Evolutionary conservation across 2,888 invertebrate species (phyloP).

Genomic region (Eupelmus urozonus): DNA sequence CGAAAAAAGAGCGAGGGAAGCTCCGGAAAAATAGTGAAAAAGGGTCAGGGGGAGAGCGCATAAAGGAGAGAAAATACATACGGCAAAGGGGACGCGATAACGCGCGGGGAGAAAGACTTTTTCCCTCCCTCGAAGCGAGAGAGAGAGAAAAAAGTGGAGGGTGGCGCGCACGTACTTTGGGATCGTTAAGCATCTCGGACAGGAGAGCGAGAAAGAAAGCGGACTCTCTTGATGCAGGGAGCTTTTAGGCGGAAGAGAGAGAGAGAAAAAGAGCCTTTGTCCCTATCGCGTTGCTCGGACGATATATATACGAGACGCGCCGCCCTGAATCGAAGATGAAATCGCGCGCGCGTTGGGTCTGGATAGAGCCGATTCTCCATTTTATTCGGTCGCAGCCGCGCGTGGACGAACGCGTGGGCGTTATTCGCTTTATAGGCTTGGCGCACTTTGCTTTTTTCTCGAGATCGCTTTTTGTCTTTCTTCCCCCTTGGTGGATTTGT

Average conservation of each 20-base stretch:
- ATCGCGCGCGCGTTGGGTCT: slow-evolving; percentile 6
- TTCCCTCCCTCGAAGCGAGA: slow-evolving; percentile 23
- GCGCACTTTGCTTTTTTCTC: neutral
- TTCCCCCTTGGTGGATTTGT: no score
- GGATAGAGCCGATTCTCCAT: slow-evolving; percentile 46
- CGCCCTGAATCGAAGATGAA: slow-evolving; percentile 55
- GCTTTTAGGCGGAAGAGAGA: slow-evolving; percentile 40
- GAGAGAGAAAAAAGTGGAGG: slow-evolving; percentile 41
- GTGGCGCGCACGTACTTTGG: slow-evolving; percentile 55
- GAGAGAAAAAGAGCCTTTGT: slow-evolving; percentile 44
- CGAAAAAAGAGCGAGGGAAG: neutral
- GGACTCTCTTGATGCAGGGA: slow-evolving; percentile 27
- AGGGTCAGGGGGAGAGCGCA: slow-evolving; percentile 26
- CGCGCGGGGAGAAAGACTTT: slow-evolving; percentile 24
- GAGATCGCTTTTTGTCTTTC: neutral
- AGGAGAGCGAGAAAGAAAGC: slow-evolving; percentile 27
- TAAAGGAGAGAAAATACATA: slow-evolving; percentile 45
- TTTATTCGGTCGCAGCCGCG: slow-evolving; percentile 28
- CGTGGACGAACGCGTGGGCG: slow-evolving; percentile 45
- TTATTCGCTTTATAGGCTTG: slow-evolving; percentile 31
- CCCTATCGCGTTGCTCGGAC: slow-evolving; percentile 52
- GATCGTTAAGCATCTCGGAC: slow-evolving; percentile 58
- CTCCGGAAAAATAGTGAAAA: slow-evolving; percentile 51
- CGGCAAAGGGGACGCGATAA: slow-evolving; percentile 34
- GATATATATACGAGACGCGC: slow-evolving; percentile 31